Evolutionary conservation across 2,888 invertebrate genomes (phyloP), one percentile per base, ranked within the genome.

Genomic region (Dione vanillae): DNA sequence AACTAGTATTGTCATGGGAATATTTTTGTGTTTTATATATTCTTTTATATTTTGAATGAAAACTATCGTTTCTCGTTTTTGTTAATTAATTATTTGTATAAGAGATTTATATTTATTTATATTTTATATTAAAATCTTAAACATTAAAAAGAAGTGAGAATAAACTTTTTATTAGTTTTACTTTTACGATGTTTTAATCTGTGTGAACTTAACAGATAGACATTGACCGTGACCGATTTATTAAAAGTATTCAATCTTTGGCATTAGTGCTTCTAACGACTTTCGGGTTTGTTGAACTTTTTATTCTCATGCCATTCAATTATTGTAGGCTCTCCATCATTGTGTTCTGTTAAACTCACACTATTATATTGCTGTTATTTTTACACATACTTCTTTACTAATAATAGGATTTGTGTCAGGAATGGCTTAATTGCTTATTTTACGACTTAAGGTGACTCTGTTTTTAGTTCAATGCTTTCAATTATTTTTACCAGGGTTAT

Each of bases 171-270:
- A 3, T 19, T 40, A 12, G 11, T 40, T 12, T 40, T n/a, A n/a
- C 52, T 35, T 12, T 14, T 58, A 16, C n/a, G 14, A 27, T 10
- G 59, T 10, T 59, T 59, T 20, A 43, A 9, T 14, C n/a, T 6
- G 49, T 27, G 27, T 27, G 5, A 49, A 10, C 43, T 43, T 59
- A 5, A n/a, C 20, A 59, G 20, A 37, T n/a, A 35, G 37, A 43
- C 59, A 61, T 43, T 59, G 59, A 43, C 59, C 43, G 43, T 43
- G 59, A 61, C n/a, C 20, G 43, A 61, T n/a, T 2, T 27, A 59
- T 20, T 59, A 41, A 59, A 20, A 5, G 41, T 41, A 41, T 8
- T 41, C 41, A 20, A 59, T 59, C 59, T 43, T 35, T 59, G 41
- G 19, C 20, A 14, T 41, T 41, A 43, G 19, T n/a, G 20, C 1